Conservation (phyloP, 2,113 vertebrate species). For the Ailurus styani region DNA sequence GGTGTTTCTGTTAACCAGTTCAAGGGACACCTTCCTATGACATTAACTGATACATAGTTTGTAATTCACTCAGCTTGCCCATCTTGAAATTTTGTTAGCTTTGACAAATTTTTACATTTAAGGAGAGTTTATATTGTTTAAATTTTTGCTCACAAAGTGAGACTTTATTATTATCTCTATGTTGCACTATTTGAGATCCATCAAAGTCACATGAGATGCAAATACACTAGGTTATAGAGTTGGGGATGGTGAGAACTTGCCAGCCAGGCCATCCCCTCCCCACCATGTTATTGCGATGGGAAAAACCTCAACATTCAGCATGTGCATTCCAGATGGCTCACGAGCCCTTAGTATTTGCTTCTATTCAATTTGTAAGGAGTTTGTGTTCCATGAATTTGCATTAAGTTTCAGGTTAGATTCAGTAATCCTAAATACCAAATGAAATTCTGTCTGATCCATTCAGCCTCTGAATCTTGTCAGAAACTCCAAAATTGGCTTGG, state of each 20-base stretch:
- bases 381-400: slow-evolving; percentile 51
- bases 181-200: not conserved
- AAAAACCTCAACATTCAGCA: not conserved
- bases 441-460: slow-evolving; percentile 64
- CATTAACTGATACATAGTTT: not conserved
- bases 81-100: slow-evolving; percentile 11
- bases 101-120: slow-evolving; percentile 20
- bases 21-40: not conserved
- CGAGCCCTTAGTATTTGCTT: slow-evolving; percentile 25
- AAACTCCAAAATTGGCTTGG: slow-evolving; percentile 54
- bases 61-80: not conserved
- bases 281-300: not conserved
- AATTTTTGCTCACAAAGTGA: not conserved
- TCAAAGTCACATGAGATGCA: not conserved
- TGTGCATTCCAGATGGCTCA: slow-evolving; percentile 36
- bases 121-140: slow-evolving; percentile 4
- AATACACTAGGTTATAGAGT: not conserved
- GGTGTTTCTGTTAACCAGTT: not conserved
- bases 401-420: slow-evolving; percentile 60
- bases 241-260: not conserved
- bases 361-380: slow-evolving; percentile 56
- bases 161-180: not conserved
- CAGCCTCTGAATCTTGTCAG: slow-evolving; percentile 51
- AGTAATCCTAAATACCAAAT: slow-evolving; percentile 59
- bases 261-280: not conserved